phyloP scores from a whole-genome alignment of 92 coral and sea anemone genomes.

The Micromussa lordhowensis region DNA sequence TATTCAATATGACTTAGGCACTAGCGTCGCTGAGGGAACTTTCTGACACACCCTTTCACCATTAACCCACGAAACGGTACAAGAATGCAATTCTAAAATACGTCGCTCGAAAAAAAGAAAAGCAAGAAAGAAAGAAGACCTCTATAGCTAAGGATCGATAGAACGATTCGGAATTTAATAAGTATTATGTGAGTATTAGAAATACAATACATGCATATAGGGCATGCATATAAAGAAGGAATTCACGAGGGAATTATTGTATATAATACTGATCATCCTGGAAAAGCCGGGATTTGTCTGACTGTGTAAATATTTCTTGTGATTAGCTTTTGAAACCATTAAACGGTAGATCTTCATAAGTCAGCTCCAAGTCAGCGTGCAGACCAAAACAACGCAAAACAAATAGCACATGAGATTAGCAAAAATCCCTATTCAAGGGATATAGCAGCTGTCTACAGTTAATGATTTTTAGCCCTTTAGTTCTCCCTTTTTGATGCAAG shows the following conservation, averaged over 20 bases:
- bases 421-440: background rate
- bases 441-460: background rate
- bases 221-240: background rate
- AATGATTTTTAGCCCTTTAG: background rate
- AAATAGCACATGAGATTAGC: constrained; percentile 1
- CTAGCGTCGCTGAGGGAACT: background rate
- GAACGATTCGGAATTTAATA: background rate
- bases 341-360: background rate
- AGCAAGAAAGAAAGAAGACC: background rate
- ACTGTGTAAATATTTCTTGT: constrained; percentile 20
- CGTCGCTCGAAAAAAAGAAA: background rate
- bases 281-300: constrained; percentile 14
- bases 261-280: background rate
- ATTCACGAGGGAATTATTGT: background rate
- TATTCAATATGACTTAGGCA: background rate
- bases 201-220: background rate
- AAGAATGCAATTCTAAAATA: background rate
- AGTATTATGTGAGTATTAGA: background rate
- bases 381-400: constrained; percentile 10
- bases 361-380: background rate
- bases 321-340: constrained; percentile 18
- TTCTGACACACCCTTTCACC: background rate
- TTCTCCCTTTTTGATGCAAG: background rate
- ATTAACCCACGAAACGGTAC: background rate
- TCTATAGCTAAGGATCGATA: background rate